Conservation (phyloP, 1,140 invertebrate species). For the Mesaphorura yosii region DNA sequence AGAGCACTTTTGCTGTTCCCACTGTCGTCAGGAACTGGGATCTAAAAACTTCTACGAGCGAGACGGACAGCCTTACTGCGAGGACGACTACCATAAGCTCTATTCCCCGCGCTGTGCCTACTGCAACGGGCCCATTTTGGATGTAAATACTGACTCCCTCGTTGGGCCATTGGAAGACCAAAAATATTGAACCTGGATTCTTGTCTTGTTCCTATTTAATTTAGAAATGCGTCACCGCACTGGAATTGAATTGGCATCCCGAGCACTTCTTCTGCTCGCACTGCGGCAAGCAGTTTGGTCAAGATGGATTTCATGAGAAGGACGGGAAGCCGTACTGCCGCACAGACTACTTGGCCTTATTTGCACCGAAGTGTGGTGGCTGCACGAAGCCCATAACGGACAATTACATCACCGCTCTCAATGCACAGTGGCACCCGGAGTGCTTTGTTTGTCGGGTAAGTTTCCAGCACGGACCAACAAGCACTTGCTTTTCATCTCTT, state of each 20-base stretch:
- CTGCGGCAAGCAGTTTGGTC: slow-evolving; percentile 91
- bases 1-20: slow-evolving; percentile 94
- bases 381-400: slow-evolving; percentile 95
- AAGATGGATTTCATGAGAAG: slow-evolving; percentile 89
- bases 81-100: slow-evolving; percentile 93
- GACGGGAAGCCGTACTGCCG: slow-evolving; percentile 89
- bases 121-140: slow-evolving; percentile 95
- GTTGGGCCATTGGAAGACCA: background rate
- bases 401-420: slow-evolving; percentile 96
- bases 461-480: slow-evolving; percentile 31
- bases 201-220: slow-evolving; percentile 33
- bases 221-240: slow-evolving; percentile 96
- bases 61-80: slow-evolving; percentile 92
- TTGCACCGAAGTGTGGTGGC: slow-evolving; percentile 96
- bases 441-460: slow-evolving; percentile 99
- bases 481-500: background rate
- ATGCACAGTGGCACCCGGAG: slow-evolving; percentile 96
- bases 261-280: slow-evolving; percentile 99
- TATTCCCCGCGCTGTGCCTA: slow-evolving; percentile 96
- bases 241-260: slow-evolving; percentile 98
- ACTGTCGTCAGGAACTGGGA: slow-evolving; percentile 91
- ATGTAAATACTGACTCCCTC: slow-evolving; percentile 51
- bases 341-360: slow-evolving; percentile 95
- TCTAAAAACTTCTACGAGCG: slow-evolving; percentile 98
- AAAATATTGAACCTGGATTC: background rate